phyloP scores from a whole-genome alignment of 2,888 invertebrate species.

The Eremobia ochroleuca region DNA sequence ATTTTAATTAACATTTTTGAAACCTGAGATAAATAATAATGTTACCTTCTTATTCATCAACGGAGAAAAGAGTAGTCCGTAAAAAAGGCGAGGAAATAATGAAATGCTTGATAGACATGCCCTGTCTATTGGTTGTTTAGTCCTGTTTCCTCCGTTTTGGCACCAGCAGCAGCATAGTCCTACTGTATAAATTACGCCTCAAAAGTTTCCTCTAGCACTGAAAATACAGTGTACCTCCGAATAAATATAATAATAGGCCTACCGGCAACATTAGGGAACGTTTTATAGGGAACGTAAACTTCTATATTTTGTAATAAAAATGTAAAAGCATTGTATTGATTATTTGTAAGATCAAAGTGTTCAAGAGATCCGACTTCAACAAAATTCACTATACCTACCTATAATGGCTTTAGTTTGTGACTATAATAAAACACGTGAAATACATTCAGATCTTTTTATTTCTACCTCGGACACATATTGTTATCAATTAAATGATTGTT shows the following conservation, averaged over 20 bases:
- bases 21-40: background rate
- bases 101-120: background rate
- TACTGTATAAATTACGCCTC: background rate
- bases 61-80: background rate
- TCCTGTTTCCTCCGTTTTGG: background rate
- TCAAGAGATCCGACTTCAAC: conserved; percentile 64
- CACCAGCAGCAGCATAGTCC: no score
- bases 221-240: conserved; percentile 20
- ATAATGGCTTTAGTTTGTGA: conserved; percentile 69
- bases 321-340: conserved; percentile 58
- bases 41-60: background rate
- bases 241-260: conserved; percentile 26
- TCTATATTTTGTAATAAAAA: conserved; percentile 64
- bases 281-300: conserved; percentile 64
- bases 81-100: background rate
- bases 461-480: conserved; percentile 19
- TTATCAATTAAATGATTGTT: background rate
- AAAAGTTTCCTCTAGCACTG: conserved; percentile 8
- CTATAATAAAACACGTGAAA: conserved; percentile 66
- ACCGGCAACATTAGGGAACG: conserved; percentile 50
- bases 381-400: conserved; percentile 63
- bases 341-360: conserved; percentile 66
- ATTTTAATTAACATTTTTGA: background rate
- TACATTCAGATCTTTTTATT: conserved; percentile 57
- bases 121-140: background rate